Conservation (phyloP, 1,140 invertebrate species). For the Octopus sinensis region DNA sequence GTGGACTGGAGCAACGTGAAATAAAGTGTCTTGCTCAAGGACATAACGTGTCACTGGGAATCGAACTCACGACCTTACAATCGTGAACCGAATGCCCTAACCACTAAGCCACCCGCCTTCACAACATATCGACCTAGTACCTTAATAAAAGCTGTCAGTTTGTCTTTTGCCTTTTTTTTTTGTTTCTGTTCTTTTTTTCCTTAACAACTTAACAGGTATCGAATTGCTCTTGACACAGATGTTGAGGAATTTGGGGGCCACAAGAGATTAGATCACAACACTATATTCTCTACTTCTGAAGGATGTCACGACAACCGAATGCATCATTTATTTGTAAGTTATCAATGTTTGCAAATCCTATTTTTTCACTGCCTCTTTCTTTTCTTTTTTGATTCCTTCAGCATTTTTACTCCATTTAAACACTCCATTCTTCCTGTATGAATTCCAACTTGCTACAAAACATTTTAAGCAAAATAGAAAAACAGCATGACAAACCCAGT, state of each 20-base stretch:
- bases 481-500: too few relatives aligned
- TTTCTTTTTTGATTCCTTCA: too few relatives aligned
- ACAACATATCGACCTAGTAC: neutral
- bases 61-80: neutral
- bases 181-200: neutral
- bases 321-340: slow-evolving; percentile 42
- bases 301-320: slow-evolving; percentile 48
- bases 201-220: slow-evolving; percentile 61
- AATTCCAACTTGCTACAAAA: too few relatives aligned
- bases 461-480: too few relatives aligned
- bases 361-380: too few relatives aligned
- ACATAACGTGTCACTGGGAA: neutral
- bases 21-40: neutral
- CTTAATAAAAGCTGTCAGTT: neutral
- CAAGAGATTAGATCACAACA: slow-evolving; percentile 71
- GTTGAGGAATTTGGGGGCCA: slow-evolving; percentile 77
- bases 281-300: slow-evolving; percentile 66
- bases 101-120: neutral
- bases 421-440: too few relatives aligned
- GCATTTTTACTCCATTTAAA: too few relatives aligned
- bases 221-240: slow-evolving; percentile 80
- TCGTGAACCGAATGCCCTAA: neutral
- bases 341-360: too few relatives aligned
- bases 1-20: too few relatives aligned
- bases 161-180: neutral